Evolutionary conservation across 2,797 vertebrate species (phyloP), one percentile per base, ranked within the genome.

Genomic region (Gadopsis marmoratus): DNA sequence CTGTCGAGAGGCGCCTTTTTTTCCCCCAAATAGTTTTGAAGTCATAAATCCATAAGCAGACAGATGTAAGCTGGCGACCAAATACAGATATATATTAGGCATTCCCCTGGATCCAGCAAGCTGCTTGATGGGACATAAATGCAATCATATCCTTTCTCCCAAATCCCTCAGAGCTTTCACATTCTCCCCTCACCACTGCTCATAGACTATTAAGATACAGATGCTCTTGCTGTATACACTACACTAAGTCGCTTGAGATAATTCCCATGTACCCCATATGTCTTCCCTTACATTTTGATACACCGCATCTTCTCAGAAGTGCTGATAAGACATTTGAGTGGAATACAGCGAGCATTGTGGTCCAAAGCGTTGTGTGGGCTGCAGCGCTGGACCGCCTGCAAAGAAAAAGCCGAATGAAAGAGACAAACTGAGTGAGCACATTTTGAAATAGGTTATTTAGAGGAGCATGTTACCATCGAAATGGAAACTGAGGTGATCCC

Each of bases 11-110:
- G 89, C 84, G 87, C 85, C 79, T 85, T 85, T 88, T 91, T 76
- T 59, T 54, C 39, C 31, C 26, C 79, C 72, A 92, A 94, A 94
- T 94, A 91, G 92, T 94, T 95, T 94, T 94, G 92, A 95, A 94
- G 93, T 94, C 90, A 91, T 95, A 95, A 95, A 95, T 93, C 95
- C 94, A 93, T 94, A 95, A 94, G 94, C 93, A 95, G 94, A 95
- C 93, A 94, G 95, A 94, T 94, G 93, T 94, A 95, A 94, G 95
- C 93, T 92, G 91, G 87, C 86, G 93, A 94, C 89, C 92, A 94
- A 95, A 95, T 93, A 94, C 93, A 93, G 91, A 93, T 92, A 90
- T 92, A 93, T 94, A 95, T 95, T 93, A 94, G 92, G 93, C 89
- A 90, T 94, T 88, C 90, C 92, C 87, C 86, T 88, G 91, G 90